Evolutionary conservation across 2,797 vertebrate species (phyloP), one percentile per base, ranked within the genome.

Genomic region (Coregonus ussuriensis): DNA sequence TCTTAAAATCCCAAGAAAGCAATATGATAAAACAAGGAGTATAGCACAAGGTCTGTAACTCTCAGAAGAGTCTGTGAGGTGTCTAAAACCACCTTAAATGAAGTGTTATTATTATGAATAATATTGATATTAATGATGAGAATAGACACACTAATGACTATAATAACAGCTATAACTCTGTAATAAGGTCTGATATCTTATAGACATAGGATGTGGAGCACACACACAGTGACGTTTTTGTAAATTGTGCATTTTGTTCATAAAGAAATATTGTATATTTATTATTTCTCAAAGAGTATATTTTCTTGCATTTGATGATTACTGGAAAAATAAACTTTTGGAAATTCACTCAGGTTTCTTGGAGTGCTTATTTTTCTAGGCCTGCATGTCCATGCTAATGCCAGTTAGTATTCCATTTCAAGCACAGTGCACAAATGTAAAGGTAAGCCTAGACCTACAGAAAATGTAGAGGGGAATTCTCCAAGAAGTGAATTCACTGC

Each of bases 241-340:
- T 99, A 99, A 97, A 96, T 97, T 98, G 95, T 95, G 96, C 92
- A 91, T 98, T 93, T 96, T 99, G 96, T 95, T 96, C 94, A 96
- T 96, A 96, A 96, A 95, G 89, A 93, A 94, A 93, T 95, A 94
- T 95, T 97, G 93, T 96, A 96, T 99, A 99, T 99, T 99, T 99
- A 99, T 99, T 99, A 95, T 82, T 96, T 93, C 86, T 93, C 93
- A 88, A 91, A 96, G 95, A 98, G 93, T 96, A 96, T 97, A 97
- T 97, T 96, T 97, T 96, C 95, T 93, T 95, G 94, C 92, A 87
- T 92, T 96, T 90, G 82, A 88, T 88, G 87, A 90, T 83, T 87
- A 90, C 84, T 88, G 77, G 41, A 81, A 91, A 84, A 85, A 89
- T 77, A 86, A 77, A 88, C 69, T 77, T 81, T 77, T 81, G 66